Conservation (phyloP, 2,888 invertebrate genomes). For the Epinotia nisella region DNA sequence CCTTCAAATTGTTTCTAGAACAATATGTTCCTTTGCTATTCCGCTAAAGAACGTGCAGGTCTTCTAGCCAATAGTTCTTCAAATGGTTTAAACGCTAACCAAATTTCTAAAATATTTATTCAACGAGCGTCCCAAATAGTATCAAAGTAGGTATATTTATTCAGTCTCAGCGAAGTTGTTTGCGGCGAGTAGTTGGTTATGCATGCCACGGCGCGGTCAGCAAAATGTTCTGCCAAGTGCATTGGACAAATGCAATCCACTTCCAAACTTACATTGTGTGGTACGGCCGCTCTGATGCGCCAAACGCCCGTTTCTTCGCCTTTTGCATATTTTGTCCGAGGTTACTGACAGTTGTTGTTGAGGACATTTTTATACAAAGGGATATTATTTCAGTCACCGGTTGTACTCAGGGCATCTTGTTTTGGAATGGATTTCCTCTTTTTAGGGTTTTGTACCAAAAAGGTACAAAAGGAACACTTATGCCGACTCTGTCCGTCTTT, state of each 20-base stretch:
- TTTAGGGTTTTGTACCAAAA: too few relatives aligned
- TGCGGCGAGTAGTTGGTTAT: slow-evolving; percentile 67
- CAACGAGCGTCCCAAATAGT: slow-evolving; percentile 39
- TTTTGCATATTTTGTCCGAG: slow-evolving; percentile 20
- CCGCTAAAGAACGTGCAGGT: too few relatives aligned
- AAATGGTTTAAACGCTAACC: slow-evolving; percentile 15
- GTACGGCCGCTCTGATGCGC: slow-evolving; percentile 28
- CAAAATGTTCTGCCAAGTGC: slow-evolving; percentile 66
- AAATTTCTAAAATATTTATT: slow-evolving; percentile 22
- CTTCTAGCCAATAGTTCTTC: neutral
- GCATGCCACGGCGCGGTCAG: slow-evolving; percentile 67
- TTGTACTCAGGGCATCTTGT: neutral
- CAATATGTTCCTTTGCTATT: too few relatives aligned
- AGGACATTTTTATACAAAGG: neutral
- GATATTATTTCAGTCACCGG: neutral
- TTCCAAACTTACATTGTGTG: slow-evolving; percentile 60
- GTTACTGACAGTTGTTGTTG: slow-evolving; percentile 1
- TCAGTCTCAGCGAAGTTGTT: slow-evolving; percentile 67
- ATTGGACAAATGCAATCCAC: slow-evolving; percentile 64
- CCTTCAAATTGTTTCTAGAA: neutral
- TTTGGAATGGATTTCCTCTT: too few relatives aligned
- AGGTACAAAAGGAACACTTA: too few relatives aligned
- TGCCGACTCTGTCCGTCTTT: too few relatives aligned
- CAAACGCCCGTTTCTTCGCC: slow-evolving; percentile 33
- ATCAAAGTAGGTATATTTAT: slow-evolving; percentile 60